Conservation (phyloP, 1,140 invertebrate species). For the Neodiprion lecontei region DNA sequence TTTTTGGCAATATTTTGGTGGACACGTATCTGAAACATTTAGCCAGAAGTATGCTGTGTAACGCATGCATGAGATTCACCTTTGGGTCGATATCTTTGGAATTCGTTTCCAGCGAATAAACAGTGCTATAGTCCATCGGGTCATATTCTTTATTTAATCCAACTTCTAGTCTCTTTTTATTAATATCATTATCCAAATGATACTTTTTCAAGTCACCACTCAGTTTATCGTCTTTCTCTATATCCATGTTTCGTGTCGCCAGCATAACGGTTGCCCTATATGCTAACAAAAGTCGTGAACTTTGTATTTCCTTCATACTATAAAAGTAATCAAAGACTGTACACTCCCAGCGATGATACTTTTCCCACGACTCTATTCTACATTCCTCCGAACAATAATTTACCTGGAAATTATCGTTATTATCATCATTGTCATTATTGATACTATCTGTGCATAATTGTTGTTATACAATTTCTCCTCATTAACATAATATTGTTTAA, state of each 20-base stretch:
- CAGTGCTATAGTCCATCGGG: conserved; percentile 47
- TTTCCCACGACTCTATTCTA: conserved; percentile 53
- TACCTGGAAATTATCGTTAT: conserved; percentile 45
- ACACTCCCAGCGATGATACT: conserved; percentile 66
- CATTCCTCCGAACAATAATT: conserved; percentile 63
- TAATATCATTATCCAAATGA: conserved; percentile 57
- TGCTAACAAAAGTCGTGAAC: conserved; percentile 59
- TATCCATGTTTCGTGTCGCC: conserved; percentile 33
- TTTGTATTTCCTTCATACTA: conserved; percentile 42
- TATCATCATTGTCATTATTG: too few species aligned
- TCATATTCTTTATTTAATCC: conserved; percentile 45
- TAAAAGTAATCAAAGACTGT: conserved; percentile 57
- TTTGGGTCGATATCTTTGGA: conserved; percentile 51
- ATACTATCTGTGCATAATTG: not conserved
- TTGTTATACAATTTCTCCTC: too few species aligned
- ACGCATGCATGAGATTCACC: conserved; percentile 61
- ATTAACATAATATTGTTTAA: too few species aligned
- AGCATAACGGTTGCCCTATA: conserved; percentile 61
- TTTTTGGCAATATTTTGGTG: conserved; percentile 37
- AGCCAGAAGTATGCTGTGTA: conserved; percentile 65
- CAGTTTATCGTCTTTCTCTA: conserved; percentile 23
- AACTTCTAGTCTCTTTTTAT: conserved; percentile 47
- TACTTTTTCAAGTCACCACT: conserved; percentile 26
- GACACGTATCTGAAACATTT: conserved; percentile 59
- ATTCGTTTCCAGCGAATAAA: conserved; percentile 60